Base-by-base conservation (phyloP, 1,140 invertebrate genomes). In the Bombus pascuorum region DNA sequence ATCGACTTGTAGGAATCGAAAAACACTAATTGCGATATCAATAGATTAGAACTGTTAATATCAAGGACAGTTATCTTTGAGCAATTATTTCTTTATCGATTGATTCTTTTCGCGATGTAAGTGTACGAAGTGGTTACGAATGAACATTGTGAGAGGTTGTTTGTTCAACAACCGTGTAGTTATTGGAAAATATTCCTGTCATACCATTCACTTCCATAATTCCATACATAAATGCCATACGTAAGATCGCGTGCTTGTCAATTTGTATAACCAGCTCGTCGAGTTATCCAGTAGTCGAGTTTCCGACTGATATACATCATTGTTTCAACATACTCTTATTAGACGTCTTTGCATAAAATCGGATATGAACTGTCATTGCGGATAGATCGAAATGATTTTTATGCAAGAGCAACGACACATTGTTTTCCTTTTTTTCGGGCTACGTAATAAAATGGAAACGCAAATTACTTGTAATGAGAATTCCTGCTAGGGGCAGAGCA, bases 381-480 rank as follows among this genome's bases (percentile, higher is more conserved):
- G 32, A 72, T 44, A 28, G 8, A 73, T 57, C 5, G 47, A 53
- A 53, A 8, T 53, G 13, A 57, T 0, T 57, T 47, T 42, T 25
- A 12, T 10, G 37, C 22, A 34, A n/a, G n/a, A 37, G 13, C 65
- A 34, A 57, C 32, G 53, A 22, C 32, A 65, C 13, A 1, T 9
- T 8, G 28, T 73, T 57, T 22, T 39, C 22, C 0, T 9, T 25
- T 13, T 22, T 42, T 59, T 6, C 22, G 18, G 6, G 47, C 71
- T 25, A n/a, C 28, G 28, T 47, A 37, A 84, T 72, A 59, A 79
- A 84, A 85, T 73, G 66, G 77, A 73, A 74, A 85, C 39, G 78
- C 62, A 81, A 85, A 81, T 81, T 85, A 75, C 70, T 59, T 34
- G 39, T 53, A 70, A 85, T 34, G 78, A 85, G 84, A 81, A 85